phyloP scores from a whole-genome alignment of 2,113 vertebrate species.

The Struthidea cinerea region DNA sequence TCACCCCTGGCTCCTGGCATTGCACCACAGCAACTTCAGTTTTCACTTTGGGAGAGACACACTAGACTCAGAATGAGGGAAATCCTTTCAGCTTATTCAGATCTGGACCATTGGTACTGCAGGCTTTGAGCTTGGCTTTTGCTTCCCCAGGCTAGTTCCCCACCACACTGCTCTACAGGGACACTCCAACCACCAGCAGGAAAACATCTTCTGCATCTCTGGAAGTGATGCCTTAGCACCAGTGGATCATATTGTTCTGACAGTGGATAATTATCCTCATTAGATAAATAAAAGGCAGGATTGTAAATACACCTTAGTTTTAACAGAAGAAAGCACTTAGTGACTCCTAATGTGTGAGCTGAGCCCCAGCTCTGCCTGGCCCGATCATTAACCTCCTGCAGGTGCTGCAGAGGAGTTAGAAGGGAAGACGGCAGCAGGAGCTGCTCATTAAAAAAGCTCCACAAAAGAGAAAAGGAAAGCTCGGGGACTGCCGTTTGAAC shows the following conservation, averaged over 20 bases:
- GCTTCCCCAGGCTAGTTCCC: background rate
- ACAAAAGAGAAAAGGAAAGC: background rate
- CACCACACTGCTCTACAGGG: background rate
- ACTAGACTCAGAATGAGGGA: background rate
- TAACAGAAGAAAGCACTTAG: background rate
- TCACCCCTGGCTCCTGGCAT: background rate
- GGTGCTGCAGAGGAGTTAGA: background rate
- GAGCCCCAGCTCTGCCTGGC: background rate
- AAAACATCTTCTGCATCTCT: background rate
- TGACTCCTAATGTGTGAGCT: background rate
- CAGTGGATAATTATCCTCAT: background rate
- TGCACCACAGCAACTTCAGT: fast-evolving
- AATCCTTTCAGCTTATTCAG: background rate
- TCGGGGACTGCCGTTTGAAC: fast-evolving
- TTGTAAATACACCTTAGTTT: background rate
- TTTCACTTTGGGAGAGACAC: fast-evolving
- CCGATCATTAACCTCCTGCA: background rate
- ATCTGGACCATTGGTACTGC: fast-evolving
- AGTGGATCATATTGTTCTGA: fast-evolving
- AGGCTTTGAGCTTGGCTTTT: background rate
- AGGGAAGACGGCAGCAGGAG: background rate
- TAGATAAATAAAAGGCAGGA: background rate
- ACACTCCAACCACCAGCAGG: fast-evolving
- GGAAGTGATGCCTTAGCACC: background rate
- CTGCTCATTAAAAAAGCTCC: background rate